Evolutionary conservation across 2,888 invertebrate species (phyloP), one percentile per base, ranked within the genome.

Genomic region (Archaeoteleia sp.): DNA sequence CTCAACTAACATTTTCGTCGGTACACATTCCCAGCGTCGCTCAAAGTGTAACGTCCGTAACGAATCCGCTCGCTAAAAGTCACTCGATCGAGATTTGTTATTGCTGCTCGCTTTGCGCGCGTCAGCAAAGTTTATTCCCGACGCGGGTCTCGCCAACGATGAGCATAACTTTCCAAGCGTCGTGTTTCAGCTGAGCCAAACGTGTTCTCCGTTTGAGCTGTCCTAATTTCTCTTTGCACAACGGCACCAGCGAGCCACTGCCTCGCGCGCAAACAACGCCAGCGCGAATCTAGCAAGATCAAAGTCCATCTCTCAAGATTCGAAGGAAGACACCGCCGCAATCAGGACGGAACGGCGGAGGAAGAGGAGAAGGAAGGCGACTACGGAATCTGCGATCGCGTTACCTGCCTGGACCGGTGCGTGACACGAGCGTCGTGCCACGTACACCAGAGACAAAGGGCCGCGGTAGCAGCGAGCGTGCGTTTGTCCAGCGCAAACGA

Each of bases 301-400:
- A 46, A 61, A 61, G 51, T 61, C 51, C 51, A 20, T 20, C 20
- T n/a, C n/a, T 20, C 20, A 20, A 20, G 20, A 20, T 20, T 20
- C 20, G 3, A n/a, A 5, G 20, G 58, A 30, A 63, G 73, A 74
- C 70, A 15, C 49, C 54, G 74, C 65, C 76, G 78, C 57, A 77
- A 78, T 2, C 2, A 20, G 20, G 20, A 20, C 2, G 3, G 20
- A 5, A 5, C 20, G 20, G 20, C 20, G 37, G 29, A 15, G 35
- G 15, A 29, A 29, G 29, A 3, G 9, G 4, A 29, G 29, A 2
- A 9, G 7, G 29, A 23, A 23, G 23, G 4, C 42, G 49, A 61
- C 32, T 43, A 53, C 43, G 42, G 20, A 30, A 46, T 30, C 30
- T 12, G 13, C 46, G 46, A 46, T 46, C 46, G 48, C 42, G 45